phyloP scores from a whole-genome alignment of 2,888 invertebrate genomes.

The Chrysolina oricalcia region DNA sequence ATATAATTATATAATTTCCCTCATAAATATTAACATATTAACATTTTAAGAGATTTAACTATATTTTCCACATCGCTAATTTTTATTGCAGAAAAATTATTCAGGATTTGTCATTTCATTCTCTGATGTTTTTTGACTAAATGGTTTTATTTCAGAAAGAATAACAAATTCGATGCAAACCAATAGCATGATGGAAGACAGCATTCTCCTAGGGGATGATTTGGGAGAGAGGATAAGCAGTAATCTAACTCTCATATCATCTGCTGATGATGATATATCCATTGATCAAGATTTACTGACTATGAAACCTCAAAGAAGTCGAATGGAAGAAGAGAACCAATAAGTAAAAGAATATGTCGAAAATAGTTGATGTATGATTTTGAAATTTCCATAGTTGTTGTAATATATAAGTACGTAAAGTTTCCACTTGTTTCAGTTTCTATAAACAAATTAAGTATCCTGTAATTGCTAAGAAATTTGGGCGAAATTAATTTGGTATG shows the following conservation, averaged over 20 bases:
- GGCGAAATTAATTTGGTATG: too few relatives aligned
- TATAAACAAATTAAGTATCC: not conserved
- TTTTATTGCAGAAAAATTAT: too few relatives aligned
- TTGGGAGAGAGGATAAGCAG: conserved; percentile 54
- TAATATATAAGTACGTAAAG: not conserved
- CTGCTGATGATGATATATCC: conserved; percentile 62
- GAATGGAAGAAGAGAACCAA: conserved; percentile 40
- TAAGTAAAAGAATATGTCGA: not conserved
- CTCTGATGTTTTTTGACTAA: not conserved
- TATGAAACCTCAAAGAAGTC: conserved; percentile 62
- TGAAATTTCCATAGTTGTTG: not conserved
- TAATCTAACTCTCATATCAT: conserved; percentile 56
- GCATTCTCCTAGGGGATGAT: conserved; percentile 63
- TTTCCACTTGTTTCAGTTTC: too few relatives aligned
- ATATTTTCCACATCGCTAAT: too few relatives aligned
- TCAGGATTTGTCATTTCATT: not conserved
- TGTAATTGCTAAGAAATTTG: too few relatives aligned
- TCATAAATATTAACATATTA: too few relatives aligned
- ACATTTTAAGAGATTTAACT: too few relatives aligned
- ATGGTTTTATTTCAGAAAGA: conserved; percentile 55
- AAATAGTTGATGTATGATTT: not conserved
- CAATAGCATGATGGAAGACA: conserved; percentile 62
- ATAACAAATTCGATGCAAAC: conserved; percentile 64
- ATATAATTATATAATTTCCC: too few relatives aligned
- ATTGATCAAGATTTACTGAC: conserved; percentile 71